These are phyloP conservation scores for Chaetodon trifascialis DNA, from an alignment of 2,113 vertebrate species.

Conservation along the genomic window DNA sequence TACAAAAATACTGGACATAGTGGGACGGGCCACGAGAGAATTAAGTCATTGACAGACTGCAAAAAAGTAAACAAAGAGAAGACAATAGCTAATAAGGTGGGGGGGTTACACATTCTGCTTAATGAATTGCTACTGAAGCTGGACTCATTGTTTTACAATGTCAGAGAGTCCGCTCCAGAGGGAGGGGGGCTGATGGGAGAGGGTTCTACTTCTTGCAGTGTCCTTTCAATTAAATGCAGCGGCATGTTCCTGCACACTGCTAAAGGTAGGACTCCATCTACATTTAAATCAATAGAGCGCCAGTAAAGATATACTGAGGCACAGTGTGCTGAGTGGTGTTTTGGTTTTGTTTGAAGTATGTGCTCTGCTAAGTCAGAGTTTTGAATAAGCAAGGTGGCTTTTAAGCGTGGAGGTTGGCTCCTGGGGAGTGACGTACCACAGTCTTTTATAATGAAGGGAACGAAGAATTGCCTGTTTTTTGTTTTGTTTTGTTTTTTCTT, in stretches of 20 bases:
- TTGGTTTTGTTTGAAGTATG: slow-evolving; percentile 40
- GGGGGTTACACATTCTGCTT: neutral
- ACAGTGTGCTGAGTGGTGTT: slow-evolving; percentile 2
- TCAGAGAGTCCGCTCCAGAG: slow-evolving; percentile 24
- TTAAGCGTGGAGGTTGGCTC: slow-evolving; percentile 7
- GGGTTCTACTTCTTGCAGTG: slow-evolving; percentile 8
- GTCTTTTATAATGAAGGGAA: neutral
- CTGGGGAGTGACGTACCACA: slow-evolving; percentile 16
- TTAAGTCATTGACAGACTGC: slow-evolving; percentile 22
- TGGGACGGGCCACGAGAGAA: slow-evolving; percentile 13
- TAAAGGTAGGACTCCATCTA: slow-evolving; percentile 16
- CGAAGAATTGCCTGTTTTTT: neutral
- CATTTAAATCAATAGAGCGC: slow-evolving; percentile 20
- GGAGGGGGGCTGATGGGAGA: slow-evolving; percentile 22
- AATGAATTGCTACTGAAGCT: slow-evolving; percentile 8
- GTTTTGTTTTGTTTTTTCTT: neutral
- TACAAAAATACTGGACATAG: slow-evolving; percentile 2
- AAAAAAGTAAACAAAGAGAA: slow-evolving; percentile 23
- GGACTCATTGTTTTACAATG: slow-evolving; percentile 10
- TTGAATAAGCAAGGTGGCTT: slow-evolving; percentile 23
- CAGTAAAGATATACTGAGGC: slow-evolving; percentile 29
- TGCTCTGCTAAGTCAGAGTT: slow-evolving; percentile 23
- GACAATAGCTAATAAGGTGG: slow-evolving; percentile 15
- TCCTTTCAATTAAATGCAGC: slow-evolving; percentile 55
- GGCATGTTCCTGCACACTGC: slow-evolving; percentile 33